Evolutionary conservation across 1,140 invertebrate genomes (phyloP), one percentile per base, ranked within the genome.

Genomic region (Aphis craccivora): DNA sequence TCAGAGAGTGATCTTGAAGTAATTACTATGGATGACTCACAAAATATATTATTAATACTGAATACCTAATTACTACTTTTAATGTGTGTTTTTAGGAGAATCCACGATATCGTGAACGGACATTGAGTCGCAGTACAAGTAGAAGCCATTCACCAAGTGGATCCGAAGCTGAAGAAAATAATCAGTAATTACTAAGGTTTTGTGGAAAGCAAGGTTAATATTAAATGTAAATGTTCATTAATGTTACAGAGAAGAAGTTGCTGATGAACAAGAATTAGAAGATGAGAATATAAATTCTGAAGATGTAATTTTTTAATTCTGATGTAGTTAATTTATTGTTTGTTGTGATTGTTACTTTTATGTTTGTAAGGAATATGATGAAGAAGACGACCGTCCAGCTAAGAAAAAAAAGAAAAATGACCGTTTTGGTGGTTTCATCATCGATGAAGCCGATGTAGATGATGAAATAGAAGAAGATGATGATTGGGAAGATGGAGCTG

Each of bases 371-470:
- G 95, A 96, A 93, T 96, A 96, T 94, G 96, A 96, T 94, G 97
- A 98, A 91, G 97, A 98, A 94, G 96, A 97, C 81, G 96, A 97
- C 90, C 96, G 96, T 86, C 95, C 96, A 90, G 96, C 96, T 60
- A 96, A 97, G 93, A 96, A 97, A 93, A 98, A 97, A 94, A 97
- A 97, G 94, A 97, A 97, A 94, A 97, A 97, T 94, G 97, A 97
- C 90, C 95, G 96, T 93, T 97, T 97, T 95, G 97, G 97, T 94
- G 98, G 97, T 88, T 99, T 99, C 95, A 99, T 99, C 95, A 97
- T 99, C 95, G 98, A 99, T 94, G 98, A 99, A 96, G 99, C 98
- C 95, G 98, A 99, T 96, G 98, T 99, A 90, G 97, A 97, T 94
- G 98, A 98, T 95, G 98, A 98, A 95, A 97, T 97, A 8, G 98